Percentiles rank a stretch among this genome's conserved stretches.
These are phyloP conservation scores for Pocota personata DNA, from an alignment of 2,888 invertebrate species.

Conservation along the genomic window DNA sequence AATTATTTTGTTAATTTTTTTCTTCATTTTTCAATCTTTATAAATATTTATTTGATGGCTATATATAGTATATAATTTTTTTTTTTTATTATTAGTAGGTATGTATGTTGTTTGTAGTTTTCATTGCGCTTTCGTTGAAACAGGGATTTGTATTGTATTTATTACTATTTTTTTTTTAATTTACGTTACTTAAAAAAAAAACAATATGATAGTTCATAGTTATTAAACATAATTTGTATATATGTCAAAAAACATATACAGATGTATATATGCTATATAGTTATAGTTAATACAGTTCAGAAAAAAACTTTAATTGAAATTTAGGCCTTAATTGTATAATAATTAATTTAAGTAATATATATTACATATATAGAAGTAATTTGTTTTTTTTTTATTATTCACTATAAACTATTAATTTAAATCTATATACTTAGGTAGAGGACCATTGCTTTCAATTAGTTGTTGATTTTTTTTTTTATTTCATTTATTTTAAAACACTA, in stretches of 20 bases:
- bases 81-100: conserved; percentile 70
- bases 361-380: conserved; percentile 31
- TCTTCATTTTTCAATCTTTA: conserved; percentile 34
- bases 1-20: neutral
- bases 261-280: conserved; percentile 67
- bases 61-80: conserved; percentile 58
- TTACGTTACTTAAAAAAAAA: conserved; percentile 28
- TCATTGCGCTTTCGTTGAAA: conserved; percentile 74
- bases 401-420: conserved; percentile 57
- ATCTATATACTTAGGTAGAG: conserved; percentile 68
- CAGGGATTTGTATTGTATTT: conserved; percentile 71
- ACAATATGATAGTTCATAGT: conserved; percentile 64
- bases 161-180: conserved; percentile 31
- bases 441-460: conserved; percentile 72
- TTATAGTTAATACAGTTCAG: conserved; percentile 57
- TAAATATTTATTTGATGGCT: conserved; percentile 66
- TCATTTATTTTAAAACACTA: conserved; percentile 38
- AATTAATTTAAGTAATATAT: conserved; percentile 62
- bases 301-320: conserved; percentile 65
- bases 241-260: conserved; percentile 74
- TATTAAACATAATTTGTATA: conserved; percentile 68
- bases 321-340: conserved; percentile 64
- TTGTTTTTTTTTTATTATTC: conserved; percentile 39
- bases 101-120: conserved; percentile 73
- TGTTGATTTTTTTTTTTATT: conserved; percentile 38